phyloP scores from a whole-genome alignment of 2,797 vertebrate genomes.

The Liparis tanakae region DNA sequence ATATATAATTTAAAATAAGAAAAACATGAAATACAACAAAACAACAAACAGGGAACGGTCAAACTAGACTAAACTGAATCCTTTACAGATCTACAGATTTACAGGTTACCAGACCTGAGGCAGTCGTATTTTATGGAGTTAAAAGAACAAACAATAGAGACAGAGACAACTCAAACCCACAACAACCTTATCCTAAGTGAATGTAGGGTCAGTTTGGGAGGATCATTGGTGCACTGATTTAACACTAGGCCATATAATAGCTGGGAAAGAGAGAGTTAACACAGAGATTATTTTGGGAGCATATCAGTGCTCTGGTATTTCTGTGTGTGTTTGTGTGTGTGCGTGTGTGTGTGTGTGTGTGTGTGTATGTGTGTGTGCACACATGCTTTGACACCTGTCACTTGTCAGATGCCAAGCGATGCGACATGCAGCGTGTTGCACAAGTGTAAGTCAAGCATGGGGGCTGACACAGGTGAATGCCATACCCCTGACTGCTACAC shows the following conservation, averaged over 20 bases:
- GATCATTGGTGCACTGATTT: background rate
- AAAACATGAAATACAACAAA: constrained; percentile 7
- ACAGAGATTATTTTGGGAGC: background rate
- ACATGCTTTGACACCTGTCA: constrained; percentile 57
- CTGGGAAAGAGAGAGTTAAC: background rate
- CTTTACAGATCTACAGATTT: too few species aligned
- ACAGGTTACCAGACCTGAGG: background rate
- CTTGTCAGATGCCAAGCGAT: constrained; percentile 60
- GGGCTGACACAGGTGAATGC: constrained; percentile 60
- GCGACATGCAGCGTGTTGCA: constrained; percentile 48
- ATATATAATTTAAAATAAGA: background rate
- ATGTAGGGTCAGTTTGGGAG: background rate
- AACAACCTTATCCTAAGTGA: background rate
- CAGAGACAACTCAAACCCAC: background rate
- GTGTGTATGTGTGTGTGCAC: constrained; percentile 11
- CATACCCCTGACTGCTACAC: constrained; percentile 63
- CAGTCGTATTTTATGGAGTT: background rate
- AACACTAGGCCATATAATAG: background rate
- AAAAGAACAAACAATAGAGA: constrained; percentile 7
- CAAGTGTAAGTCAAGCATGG: constrained; percentile 48
- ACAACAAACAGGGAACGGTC: constrained; percentile 11
- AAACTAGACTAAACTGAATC: background rate
- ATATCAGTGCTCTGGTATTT: background rate
- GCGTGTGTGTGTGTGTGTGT: constrained; percentile 10
- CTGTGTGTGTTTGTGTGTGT: constrained; percentile 6